phyloP scores from a whole-genome alignment of 1,140 invertebrate genomes.

The Choristoneura fumiferana region DNA sequence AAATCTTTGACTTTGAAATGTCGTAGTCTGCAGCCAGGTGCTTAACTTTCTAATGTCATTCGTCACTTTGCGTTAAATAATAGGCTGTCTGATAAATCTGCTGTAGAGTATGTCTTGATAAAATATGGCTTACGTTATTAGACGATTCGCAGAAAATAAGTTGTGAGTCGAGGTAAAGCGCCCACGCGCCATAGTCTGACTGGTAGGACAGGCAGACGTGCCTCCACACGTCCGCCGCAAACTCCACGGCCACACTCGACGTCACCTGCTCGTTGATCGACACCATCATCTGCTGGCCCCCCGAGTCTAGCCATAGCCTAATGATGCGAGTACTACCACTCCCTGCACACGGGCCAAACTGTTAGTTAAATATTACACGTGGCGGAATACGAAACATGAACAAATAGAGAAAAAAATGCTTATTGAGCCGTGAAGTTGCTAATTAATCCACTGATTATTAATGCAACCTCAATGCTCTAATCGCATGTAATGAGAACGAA shows the following conservation, averaged over 20 bases:
- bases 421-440: constrained; percentile 41
- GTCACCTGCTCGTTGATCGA: constrained; percentile 78
- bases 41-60: too few species aligned
- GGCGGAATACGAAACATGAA: constrained; percentile 13
- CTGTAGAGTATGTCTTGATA: too few species aligned
- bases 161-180: constrained; percentile 80
- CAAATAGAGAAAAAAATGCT: constrained; percentile 24
- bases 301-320: constrained; percentile 80
- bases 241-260: constrained; percentile 64
- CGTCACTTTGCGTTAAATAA: too few species aligned
- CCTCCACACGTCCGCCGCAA: constrained; percentile 80
- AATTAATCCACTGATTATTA: constrained; percentile 41
- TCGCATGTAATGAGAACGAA: constrained; percentile 26
- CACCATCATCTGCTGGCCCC: constrained; percentile 78
- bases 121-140: constrained; percentile 71
- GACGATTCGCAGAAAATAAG: constrained; percentile 71
- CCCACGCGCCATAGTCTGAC: constrained; percentile 79
- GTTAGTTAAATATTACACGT: not conserved
- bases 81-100: too few species aligned
- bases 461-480: constrained; percentile 34
- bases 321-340: constrained; percentile 80
- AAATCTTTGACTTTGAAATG: too few species aligned
- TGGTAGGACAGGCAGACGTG: constrained; percentile 84
- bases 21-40: too few species aligned
- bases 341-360: constrained; percentile 58